These are phyloP conservation scores for Plutomurus gul DNA, from an alignment of 1,140 invertebrate genomes.

Conservation along the genomic window DNA sequence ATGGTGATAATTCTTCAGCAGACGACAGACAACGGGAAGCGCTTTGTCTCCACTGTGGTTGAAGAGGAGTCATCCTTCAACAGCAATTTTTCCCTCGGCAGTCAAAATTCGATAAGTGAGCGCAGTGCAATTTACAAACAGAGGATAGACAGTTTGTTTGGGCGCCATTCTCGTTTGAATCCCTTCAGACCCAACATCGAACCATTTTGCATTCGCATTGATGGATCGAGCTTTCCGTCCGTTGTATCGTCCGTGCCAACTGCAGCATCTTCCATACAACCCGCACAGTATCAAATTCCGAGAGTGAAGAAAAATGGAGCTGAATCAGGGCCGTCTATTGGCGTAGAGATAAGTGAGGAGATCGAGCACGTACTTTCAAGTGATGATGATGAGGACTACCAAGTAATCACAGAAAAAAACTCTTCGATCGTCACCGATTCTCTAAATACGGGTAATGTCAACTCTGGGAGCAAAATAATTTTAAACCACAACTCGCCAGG, in stretches of 20 bases:
- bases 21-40: constrained; percentile 49
- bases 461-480: not conserved
- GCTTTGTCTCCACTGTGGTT: constrained; percentile 51
- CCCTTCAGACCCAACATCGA: constrained; percentile 37
- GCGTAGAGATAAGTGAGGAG: not conserved
- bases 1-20: constrained; percentile 54
- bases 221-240: not conserved
- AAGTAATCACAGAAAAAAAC: constrained; percentile 29
- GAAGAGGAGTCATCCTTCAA: constrained; percentile 45
- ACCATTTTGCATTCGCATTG: constrained; percentile 41
- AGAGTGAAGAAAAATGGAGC: too few relatives aligned
- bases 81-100: constrained; percentile 45
- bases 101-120: constrained; percentile 51
- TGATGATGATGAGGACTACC: constrained; percentile 45
- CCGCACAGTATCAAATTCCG: not conserved
- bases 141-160: constrained; percentile 81
- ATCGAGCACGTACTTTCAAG: not conserved
- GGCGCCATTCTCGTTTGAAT: constrained; percentile 36
- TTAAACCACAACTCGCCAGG: not conserved
- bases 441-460: constrained; percentile 31
- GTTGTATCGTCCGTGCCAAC: not conserved
- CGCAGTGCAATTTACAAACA: constrained; percentile 71
- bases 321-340: not conserved
- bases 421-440: constrained; percentile 47
- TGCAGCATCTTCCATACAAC: not conserved